A percentile compares a stretch with the other conserved stretches of the same genome.
Conservation (phyloP, 2,888 invertebrate genomes). For the Hoplodrina blanda region DNA sequence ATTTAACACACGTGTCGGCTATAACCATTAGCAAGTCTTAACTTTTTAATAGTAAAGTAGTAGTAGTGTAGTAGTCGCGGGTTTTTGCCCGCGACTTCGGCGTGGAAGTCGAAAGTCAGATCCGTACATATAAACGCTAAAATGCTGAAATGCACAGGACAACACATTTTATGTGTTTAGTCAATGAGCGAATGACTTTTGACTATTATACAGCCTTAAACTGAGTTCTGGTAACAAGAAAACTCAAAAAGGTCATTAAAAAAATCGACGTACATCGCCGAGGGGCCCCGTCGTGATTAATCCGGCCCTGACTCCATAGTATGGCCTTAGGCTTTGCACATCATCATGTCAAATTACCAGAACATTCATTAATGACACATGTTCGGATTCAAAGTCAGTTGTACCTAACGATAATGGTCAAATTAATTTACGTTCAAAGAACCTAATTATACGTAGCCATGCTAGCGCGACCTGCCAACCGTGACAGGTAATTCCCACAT, state of each 20-base stretch:
- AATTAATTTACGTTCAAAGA: constrained; percentile 5
- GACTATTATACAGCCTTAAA: no score
- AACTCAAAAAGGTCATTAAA: no score
- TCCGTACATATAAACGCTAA: no score
- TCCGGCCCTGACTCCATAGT: not conserved
- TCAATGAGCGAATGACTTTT: no score
- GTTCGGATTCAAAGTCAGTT: constrained; percentile 1
- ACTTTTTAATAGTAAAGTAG: not conserved
- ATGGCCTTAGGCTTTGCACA: not conserved
- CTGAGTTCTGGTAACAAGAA: no score
- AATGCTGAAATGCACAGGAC: no score
- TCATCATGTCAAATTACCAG: constrained; percentile 6
- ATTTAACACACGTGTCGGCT: constrained; percentile 33
- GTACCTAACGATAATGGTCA: not conserved
- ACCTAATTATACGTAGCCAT: not conserved
- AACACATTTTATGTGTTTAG: no score
- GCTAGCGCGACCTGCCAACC: not conserved
- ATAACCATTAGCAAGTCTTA: not conserved
- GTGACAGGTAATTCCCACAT: constrained; percentile 18
- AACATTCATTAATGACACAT: not conserved
- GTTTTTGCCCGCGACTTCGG: no score
- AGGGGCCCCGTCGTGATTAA: no score
- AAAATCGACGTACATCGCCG: no score
- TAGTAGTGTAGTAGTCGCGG: no score
- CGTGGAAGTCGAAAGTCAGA: no score